Evolutionary conservation across 1,140 invertebrate genomes (phyloP).

Genomic region (Neodiprion pinetum): DNA sequence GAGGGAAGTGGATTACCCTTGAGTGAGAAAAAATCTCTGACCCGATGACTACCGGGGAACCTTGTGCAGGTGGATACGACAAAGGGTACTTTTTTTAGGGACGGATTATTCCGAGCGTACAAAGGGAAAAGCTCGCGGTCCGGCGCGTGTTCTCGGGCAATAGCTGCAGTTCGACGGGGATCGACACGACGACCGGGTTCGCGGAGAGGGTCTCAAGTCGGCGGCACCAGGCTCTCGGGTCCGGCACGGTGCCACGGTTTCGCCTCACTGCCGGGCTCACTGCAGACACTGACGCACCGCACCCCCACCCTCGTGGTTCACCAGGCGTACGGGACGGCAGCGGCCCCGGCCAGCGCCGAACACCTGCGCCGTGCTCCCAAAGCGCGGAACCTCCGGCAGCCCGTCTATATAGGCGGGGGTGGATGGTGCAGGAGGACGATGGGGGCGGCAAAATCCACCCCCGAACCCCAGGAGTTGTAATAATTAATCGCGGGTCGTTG

Average conservation of each 20-base stretch:
- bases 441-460: neutral
- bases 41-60: too few relatives aligned
- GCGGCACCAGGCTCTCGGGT: slow-evolving; percentile 49
- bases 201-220: neutral
- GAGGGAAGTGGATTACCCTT: too few relatives aligned
- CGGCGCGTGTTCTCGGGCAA: too few relatives aligned
- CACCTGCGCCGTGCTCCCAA: slow-evolving; percentile 41
- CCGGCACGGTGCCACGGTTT: slow-evolving; percentile 58
- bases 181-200: too few relatives aligned
- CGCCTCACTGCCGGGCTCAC: slow-evolving; percentile 59
- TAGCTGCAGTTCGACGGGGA: too few relatives aligned
- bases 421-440: neutral
- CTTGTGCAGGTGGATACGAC: too few relatives aligned
- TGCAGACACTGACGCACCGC: slow-evolving; percentile 58
- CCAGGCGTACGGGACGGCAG: slow-evolving; percentile 38
- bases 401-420: neutral
- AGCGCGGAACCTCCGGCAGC: neutral
- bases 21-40: too few relatives aligned
- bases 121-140: too few relatives aligned
- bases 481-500: neutral
- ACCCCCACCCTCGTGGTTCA: slow-evolving; percentile 17
- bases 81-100: too few relatives aligned
- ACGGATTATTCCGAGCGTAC: too few relatives aligned
- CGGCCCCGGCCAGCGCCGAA: slow-evolving; percentile 26
- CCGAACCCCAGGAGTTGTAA: neutral